Conservation (phyloP, 2,888 invertebrate genomes). For the Arctia plantaginis region DNA sequence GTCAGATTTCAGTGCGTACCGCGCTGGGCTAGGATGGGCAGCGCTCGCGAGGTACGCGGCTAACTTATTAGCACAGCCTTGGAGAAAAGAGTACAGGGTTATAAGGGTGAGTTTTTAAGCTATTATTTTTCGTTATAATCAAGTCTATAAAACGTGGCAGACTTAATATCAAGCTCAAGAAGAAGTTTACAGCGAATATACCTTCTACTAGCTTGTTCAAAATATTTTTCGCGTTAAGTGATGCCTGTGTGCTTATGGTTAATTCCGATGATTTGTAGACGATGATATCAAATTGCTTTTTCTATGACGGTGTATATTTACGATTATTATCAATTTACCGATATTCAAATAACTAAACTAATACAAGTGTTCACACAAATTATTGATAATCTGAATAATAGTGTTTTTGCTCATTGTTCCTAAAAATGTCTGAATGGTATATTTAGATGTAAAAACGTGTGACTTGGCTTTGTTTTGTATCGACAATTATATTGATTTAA, state of each 20-base stretch:
- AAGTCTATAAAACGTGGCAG: background rate
- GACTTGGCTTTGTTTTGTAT: background rate
- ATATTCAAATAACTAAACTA: background rate
- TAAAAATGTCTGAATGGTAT: background rate
- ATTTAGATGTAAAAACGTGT: background rate
- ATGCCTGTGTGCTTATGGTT: background rate
- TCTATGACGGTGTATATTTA: background rate
- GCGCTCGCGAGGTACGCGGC: conserved; percentile 94
- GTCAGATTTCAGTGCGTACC: conserved; percentile 92
- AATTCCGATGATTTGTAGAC: background rate
- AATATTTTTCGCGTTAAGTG: background rate
- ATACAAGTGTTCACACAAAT: background rate
- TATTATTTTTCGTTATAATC: background rate
- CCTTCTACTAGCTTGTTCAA: too few species aligned
- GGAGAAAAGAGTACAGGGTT: conserved; percentile 94
- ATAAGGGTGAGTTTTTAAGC: conserved; percentile 88
- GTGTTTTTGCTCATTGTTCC: background rate
- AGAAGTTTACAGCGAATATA: background rate
- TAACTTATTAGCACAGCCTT: conserved; percentile 94
- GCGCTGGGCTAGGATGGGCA: conserved; percentile 93
- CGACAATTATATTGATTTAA: background rate
- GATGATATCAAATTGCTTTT: background rate
- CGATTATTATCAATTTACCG: background rate
- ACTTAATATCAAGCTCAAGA: background rate
- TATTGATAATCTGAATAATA: background rate